These are phyloP conservation scores for Cladorhizidae sp. DNA, from an alignment of 37 sponge, comb jelly and placozoan species.

Conservation along the genomic window DNA sequence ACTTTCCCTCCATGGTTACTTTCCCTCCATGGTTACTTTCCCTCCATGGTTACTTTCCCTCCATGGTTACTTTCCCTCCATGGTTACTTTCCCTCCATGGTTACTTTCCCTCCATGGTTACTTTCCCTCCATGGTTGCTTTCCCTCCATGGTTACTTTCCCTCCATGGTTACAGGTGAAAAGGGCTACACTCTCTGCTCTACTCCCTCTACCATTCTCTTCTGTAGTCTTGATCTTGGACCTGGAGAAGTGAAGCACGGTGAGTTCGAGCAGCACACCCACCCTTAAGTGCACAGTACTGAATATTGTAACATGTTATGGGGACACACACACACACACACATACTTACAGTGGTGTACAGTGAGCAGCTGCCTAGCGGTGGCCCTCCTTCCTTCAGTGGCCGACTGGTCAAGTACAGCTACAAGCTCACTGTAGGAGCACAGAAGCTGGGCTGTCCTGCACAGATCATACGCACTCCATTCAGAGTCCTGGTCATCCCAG, in stretches of 20 bases:
- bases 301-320: no score
- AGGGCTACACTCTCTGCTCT: conserved; percentile 69
- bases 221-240: conserved; percentile 75
- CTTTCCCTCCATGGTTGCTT: no score
- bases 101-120: no score
- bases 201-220: conserved; percentile 70
- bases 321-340: background rate
- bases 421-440: conserved; percentile 89
- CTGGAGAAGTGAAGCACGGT: conserved; percentile 81
- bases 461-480: conserved; percentile 75
- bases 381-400: conserved; percentile 88
- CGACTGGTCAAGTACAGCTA: conserved; percentile 81
- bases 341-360: conserved; percentile 57
- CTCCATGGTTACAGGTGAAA: conserved; percentile 87
- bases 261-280: background rate
- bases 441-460: conserved; percentile 56
- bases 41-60: no score
- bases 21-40: no score
- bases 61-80: no score
- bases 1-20: no score
- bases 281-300: background rate
- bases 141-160: no score
- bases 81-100: no score
- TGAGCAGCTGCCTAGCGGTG: conserved; percentile 71
- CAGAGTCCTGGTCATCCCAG: conserved; percentile 76